Conservation (phyloP, 2,888 invertebrate genomes). For the Volucella inflata region DNA sequence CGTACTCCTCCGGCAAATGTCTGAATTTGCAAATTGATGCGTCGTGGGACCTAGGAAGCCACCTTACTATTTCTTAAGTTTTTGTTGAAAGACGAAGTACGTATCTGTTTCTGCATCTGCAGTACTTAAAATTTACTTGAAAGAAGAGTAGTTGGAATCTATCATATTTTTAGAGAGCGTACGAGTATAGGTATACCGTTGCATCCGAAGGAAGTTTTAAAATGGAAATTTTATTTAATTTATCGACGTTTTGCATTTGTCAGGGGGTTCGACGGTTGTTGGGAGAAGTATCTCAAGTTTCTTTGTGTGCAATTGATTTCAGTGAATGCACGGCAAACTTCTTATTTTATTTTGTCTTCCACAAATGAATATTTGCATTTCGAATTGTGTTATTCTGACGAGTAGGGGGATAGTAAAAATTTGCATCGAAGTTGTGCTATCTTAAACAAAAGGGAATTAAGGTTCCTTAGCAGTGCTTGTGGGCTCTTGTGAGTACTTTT, state of each 20-base stretch:
- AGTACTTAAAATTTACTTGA: constrained; percentile 30
- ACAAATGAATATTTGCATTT: constrained; percentile 30
- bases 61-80: background rate
- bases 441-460: too few relatives aligned
- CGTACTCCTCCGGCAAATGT: constrained; percentile 9
- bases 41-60: background rate
- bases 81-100: background rate
- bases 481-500: too few relatives aligned
- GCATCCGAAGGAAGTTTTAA: constrained; percentile 7
- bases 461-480: too few relatives aligned
- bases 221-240: constrained; percentile 31
- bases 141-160: constrained; percentile 23
- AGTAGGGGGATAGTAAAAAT: background rate
- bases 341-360: constrained; percentile 23
- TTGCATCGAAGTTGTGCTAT: too few relatives aligned
- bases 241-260: background rate
- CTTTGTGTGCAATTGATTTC: constrained; percentile 11
- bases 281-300: background rate
- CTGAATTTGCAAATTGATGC: constrained; percentile 31
- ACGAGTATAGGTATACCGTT: background rate
- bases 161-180: constrained; percentile 15
- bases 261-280: background rate
- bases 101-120: constrained; percentile 29
- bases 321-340: constrained; percentile 17
- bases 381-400: background rate